Evolutionary conservation across 1,140 invertebrate species (phyloP).

Genomic region (Homarus americanus): DNA sequence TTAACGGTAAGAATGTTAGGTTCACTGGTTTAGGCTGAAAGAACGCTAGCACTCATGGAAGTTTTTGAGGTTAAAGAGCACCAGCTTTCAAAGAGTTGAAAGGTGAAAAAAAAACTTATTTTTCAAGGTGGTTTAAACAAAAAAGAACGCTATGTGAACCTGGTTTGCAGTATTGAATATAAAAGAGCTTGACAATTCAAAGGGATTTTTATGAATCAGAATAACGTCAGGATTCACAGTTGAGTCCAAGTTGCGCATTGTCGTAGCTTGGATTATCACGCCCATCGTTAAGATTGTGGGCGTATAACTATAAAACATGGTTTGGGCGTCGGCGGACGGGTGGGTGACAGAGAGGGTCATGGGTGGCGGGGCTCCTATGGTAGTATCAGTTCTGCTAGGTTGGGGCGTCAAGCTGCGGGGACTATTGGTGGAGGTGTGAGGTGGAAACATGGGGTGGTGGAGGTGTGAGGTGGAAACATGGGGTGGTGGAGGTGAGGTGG

Average conservation of each 20-base stretch:
- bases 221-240: not conserved
- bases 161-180: no score
- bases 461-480: constrained; percentile 1
- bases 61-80: no score
- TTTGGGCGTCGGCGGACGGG: constrained; percentile 22
- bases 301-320: constrained; percentile 1
- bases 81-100: no score
- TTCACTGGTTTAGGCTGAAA: no score
- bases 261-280: not conserved
- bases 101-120: no score
- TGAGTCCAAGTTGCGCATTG: not conserved
- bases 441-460: not conserved
- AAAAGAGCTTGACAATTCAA: no score
- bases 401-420: not conserved
- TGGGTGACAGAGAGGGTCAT: not conserved
- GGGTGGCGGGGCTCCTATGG: not conserved
- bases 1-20: no score
- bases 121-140: no score
- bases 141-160: no score
- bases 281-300: constrained; percentile 2
- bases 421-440: not conserved
- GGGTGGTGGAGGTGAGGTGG: not conserved
- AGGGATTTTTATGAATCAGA: no score
- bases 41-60: no score
- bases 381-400: constrained; percentile 52